Percentiles rank a stretch among this genome's conserved stretches.
These are phyloP conservation scores for Stenodera caucasica DNA, from an alignment of 2,888 invertebrate species.

Conservation along the genomic window DNA sequence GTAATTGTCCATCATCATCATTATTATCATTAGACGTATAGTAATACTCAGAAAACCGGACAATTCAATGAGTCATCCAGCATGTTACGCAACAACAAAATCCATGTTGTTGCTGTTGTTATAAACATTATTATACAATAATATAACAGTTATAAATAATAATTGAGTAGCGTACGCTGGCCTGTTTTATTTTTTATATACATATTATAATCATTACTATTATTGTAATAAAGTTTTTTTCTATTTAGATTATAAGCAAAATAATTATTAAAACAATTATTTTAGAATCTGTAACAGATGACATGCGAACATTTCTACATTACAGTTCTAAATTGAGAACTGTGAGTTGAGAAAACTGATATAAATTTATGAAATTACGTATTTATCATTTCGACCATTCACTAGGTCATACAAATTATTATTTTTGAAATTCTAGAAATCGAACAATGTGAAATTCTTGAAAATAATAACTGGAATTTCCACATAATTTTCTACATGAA, in stretches of 20 bases:
- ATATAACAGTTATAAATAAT: neutral
- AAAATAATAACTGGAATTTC: too few relatives aligned
- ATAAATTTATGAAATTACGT: too few relatives aligned
- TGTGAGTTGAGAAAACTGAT: conserved; percentile 1
- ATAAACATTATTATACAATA: neutral
- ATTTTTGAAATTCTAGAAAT: neutral
- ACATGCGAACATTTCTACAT: neutral
- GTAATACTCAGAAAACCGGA: conserved; percentile 2
- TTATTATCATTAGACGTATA: too few relatives aligned
- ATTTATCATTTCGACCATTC: conserved; percentile 20
- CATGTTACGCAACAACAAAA: conserved; percentile 4
- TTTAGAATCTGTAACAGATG: neutral
- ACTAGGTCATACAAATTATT: conserved; percentile 17
- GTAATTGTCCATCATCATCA: conserved; percentile 5
- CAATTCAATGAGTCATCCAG: conserved; percentile 1
- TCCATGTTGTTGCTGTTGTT: conserved; percentile 5
- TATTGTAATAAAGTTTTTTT: neutral
- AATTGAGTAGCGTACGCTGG: conserved; percentile 1
- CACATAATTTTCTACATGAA: too few relatives aligned
- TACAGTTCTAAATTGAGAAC: neutral
- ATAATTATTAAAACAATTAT: neutral
- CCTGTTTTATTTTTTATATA: neutral
- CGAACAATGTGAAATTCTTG: neutral
- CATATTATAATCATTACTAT: neutral
- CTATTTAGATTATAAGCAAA: neutral